phyloP scores from a whole-genome alignment of 2,797 vertebrate genomes.

The Florisuga fusca region DNA sequence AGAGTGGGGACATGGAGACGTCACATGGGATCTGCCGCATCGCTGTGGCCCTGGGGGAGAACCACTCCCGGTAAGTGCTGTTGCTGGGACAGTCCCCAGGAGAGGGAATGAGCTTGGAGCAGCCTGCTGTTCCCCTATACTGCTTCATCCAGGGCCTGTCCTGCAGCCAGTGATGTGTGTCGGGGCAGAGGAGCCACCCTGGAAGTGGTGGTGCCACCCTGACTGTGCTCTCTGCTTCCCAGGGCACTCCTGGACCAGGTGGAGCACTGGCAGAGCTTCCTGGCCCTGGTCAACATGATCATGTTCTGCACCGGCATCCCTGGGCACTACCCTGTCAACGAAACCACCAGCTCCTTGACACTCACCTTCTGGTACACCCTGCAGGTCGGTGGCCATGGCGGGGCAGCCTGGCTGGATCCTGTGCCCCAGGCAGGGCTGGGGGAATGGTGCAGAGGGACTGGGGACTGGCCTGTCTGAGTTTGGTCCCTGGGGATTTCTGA shows the following conservation, averaged over 20 bases:
- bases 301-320: conserved; percentile 99
- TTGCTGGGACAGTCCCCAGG: neutral
- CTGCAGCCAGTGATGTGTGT: neutral
- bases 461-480: neutral
- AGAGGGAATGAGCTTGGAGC: neutral
- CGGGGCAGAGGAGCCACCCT: neutral
- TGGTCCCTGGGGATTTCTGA: neutral
- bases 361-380: conserved; percentile 98
- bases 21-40: conserved; percentile 98
- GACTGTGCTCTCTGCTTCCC: neutral
- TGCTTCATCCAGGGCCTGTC: neutral
- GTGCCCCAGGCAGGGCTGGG: neutral
- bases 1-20: conserved; percentile 98
- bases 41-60: conserved; percentile 94
- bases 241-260: conserved; percentile 96
- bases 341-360: conserved; percentile 97
- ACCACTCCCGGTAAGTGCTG: conserved; percentile 91
- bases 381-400: conserved; percentile 77
- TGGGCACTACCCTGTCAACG: conserved; percentile 96
- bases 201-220: neutral
- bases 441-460: neutral
- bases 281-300: conserved; percentile 98
- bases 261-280: conserved; percentile 97
- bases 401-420: neutral
- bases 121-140: neutral